Evolutionary conservation across 2,797 vertebrate genomes (phyloP).

Genomic region (Microctenopoma lineatum): DNA sequence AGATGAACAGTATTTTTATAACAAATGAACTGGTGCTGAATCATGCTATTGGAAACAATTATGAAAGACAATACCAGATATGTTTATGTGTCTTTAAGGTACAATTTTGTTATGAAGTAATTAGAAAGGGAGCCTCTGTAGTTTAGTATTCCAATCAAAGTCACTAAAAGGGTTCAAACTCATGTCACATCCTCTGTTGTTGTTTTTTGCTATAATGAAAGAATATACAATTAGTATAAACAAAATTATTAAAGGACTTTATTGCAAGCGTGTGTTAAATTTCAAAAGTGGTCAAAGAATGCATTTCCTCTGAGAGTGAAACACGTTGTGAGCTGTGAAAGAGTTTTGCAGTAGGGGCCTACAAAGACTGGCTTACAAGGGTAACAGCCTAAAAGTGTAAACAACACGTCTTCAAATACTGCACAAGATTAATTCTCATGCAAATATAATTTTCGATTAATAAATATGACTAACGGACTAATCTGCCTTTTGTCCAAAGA

Average conservation of each 20-base stretch:
- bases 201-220: too few species aligned
- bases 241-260: constrained; percentile 62
- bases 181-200: too few species aligned
- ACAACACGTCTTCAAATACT: constrained; percentile 42
- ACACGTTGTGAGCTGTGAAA: constrained; percentile 16
- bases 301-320: constrained; percentile 31
- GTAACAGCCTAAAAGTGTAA: constrained; percentile 44
- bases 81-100: not conserved
- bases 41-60: not conserved
- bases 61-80: not conserved
- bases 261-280: constrained; percentile 64
- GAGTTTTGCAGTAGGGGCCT: constrained; percentile 67
- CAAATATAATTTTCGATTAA: constrained; percentile 46
- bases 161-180: too few species aligned
- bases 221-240: constrained; percentile 14
- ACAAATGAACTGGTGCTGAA: too few species aligned
- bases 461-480: constrained; percentile 62
- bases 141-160: too few species aligned
- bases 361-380: constrained; percentile 55
- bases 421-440: constrained; percentile 23
- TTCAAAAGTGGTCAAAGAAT: constrained; percentile 43
- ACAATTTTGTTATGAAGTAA: not conserved
- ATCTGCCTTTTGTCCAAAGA: constrained; percentile 16
- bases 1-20: too few species aligned
- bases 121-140: not conserved